These are phyloP conservation scores for Dendroctonus ponderosae DNA, from an alignment of 1,140 invertebrate genomes.

Conservation along the genomic window DNA sequence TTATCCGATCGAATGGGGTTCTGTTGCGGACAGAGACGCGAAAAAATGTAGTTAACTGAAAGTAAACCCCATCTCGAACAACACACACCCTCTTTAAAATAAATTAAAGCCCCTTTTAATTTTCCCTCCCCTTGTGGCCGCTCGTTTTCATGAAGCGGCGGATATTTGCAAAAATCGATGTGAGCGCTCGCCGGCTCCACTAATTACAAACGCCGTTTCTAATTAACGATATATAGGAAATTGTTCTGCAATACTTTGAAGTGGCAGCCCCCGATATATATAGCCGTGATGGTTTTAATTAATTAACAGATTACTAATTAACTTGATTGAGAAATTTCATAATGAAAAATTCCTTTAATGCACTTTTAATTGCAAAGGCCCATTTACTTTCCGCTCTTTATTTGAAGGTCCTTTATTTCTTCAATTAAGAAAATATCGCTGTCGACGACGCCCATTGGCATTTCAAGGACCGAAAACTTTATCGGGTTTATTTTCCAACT, in stretches of 20 bases:
- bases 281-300: constrained; percentile 49
- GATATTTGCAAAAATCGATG: constrained; percentile 48
- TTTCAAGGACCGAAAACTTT: no score
- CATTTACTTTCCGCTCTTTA: constrained; percentile 23
- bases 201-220: constrained; percentile 49
- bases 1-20: no score
- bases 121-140: constrained; percentile 17
- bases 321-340: constrained; percentile 46
- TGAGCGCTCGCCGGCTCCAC: constrained; percentile 41
- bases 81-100: constrained; percentile 22
- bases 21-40: no score
- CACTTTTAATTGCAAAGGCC: constrained; percentile 36
- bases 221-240: constrained; percentile 52
- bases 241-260: constrained; percentile 51
- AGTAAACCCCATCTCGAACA: constrained; percentile 5
- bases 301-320: constrained; percentile 52
- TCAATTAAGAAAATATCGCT: constrained; percentile 36
- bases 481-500: no score
- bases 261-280: constrained; percentile 41
- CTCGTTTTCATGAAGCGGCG: constrained; percentile 41
- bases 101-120: constrained; percentile 18
- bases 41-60: background rate
- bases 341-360: constrained; percentile 43
- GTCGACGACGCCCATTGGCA: background rate
- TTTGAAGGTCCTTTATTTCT: constrained; percentile 29